Evolutionary conservation across 2,113 vertebrate species (phyloP).

Genomic region (Oxygymnocypris stewartii): DNA sequence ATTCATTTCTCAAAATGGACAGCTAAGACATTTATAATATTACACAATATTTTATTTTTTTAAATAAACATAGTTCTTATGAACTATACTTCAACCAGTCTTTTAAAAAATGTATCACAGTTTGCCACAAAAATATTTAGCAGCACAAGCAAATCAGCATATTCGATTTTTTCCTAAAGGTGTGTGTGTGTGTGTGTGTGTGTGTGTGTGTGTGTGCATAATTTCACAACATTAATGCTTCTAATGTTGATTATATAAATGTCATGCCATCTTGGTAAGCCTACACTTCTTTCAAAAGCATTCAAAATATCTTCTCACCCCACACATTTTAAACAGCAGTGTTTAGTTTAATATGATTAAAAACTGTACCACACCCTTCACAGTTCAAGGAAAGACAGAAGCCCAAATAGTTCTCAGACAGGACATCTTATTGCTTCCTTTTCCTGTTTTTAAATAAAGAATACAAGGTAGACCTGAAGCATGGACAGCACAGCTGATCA

Average conservation of each 20-base stretch:
- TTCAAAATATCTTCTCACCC: neutral
- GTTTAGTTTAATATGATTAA: neutral
- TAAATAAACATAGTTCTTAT: too few species aligned
- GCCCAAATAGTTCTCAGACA: constrained; percentile 13
- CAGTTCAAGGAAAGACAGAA: neutral
- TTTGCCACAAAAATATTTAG: too few species aligned
- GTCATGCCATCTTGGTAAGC: neutral
- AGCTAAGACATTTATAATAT: too few species aligned
- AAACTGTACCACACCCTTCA: neutral
- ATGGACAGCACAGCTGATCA: neutral
- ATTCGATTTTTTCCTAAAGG: too few species aligned
- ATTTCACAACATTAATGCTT: neutral
- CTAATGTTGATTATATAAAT: neutral
- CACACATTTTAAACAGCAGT: neutral
- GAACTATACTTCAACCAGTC: too few species aligned
- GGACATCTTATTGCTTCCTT: neutral
- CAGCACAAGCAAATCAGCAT: too few species aligned
- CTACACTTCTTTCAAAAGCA: neutral
- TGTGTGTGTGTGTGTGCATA: too few species aligned
- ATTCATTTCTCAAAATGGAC: too few species aligned
- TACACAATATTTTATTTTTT: too few species aligned
- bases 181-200: too few species aligned
- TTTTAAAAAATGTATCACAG: too few species aligned
- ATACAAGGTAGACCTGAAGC: neutral
- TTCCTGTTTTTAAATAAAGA: constrained; percentile 6